phyloP scores from a whole-genome alignment of 2,797 vertebrate species.

The Oceanodroma leucorhoa region DNA sequence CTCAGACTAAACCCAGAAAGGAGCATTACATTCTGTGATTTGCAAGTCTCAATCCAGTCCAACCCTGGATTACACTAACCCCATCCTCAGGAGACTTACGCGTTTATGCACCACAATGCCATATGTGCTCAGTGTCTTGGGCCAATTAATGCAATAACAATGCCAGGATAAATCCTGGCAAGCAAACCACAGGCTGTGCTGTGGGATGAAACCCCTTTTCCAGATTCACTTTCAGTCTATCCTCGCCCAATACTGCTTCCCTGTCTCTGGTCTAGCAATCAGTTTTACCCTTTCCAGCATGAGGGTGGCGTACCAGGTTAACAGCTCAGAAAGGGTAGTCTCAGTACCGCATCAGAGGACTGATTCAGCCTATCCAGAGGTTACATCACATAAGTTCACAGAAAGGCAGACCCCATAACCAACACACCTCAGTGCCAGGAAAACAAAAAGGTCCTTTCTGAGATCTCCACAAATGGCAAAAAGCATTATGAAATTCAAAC shows the following conservation, averaged over 20 bases:
- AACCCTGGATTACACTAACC: background rate
- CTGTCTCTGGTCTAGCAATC: background rate
- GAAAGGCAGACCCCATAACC: background rate
- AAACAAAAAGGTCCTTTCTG: background rate
- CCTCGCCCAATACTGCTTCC: background rate
- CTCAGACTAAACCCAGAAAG: background rate
- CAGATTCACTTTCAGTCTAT: background rate
- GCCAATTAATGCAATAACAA: background rate
- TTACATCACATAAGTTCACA: fast-evolving
- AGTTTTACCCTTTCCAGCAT: background rate
- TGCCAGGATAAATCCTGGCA: background rate
- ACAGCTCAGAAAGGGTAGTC: background rate
- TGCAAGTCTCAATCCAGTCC: background rate
- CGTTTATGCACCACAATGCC: background rate
- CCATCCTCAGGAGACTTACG: background rate
- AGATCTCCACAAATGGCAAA: background rate
- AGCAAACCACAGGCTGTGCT: background rate
- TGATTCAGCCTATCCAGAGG: background rate
- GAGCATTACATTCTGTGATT: background rate
- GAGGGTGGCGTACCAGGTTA: background rate
- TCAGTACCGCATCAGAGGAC: fast-evolving
- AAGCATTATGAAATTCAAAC: background rate
- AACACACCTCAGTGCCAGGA: background rate
- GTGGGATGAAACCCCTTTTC: background rate
- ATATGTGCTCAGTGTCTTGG: fast-evolving